These are phyloP conservation scores for Sminthurides aquaticus DNA, from an alignment of 2,888 invertebrate genomes.

Conservation along the genomic window DNA sequence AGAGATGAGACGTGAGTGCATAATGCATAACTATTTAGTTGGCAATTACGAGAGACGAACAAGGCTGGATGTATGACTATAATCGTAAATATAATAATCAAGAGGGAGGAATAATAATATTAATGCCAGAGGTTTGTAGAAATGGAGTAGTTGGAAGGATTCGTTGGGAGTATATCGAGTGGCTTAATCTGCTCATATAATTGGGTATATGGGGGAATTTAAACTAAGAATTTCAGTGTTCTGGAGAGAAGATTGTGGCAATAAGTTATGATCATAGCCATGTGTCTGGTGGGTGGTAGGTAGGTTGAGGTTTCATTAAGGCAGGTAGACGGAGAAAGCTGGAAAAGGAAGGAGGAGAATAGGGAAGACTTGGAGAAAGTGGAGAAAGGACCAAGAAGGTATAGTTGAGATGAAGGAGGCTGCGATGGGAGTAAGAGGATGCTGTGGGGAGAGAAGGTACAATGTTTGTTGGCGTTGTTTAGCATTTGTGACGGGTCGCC, in stretches of 20 bases:
- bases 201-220: neutral
- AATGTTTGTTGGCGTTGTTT: neutral
- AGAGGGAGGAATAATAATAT: neutral
- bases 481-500: constrained; percentile 6
- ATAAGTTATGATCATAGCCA: neutral
- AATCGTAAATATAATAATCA: neutral
- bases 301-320: neutral
- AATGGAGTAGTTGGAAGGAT: neutral
- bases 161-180: too few relatives aligned
- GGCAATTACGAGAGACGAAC: neutral
- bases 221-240: neutral
- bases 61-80: neutral
- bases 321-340: neutral
- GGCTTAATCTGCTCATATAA: neutral
- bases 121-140: neutral
- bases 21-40: neutral
- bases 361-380: neutral
- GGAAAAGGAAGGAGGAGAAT: neutral
- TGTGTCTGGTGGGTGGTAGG: neutral
- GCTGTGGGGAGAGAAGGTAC: constrained; percentile 2
- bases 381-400: neutral
- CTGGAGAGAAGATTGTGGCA: neutral
- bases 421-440: neutral
- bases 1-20: neutral
- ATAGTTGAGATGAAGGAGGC: neutral